Base-by-base conservation (phyloP, 2,888 invertebrate species). In the Flexamia atlantica region DNA sequence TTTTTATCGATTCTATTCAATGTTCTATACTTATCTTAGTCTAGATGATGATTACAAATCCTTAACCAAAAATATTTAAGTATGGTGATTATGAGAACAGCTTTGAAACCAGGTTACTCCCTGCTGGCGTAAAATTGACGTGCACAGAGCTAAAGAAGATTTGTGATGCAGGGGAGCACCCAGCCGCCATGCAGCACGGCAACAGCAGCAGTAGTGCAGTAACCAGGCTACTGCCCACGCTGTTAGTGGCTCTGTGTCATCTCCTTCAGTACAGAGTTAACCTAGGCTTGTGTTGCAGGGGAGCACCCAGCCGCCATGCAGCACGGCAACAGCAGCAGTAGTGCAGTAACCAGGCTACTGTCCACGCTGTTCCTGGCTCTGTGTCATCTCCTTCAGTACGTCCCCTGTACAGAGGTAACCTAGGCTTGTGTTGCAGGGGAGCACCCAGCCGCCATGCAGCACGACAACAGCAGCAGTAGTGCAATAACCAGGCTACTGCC, bases 381-480 rank as follows among this genome's bases (percentile, higher is more conserved):
- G 7, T 17, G 7, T 14, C 17, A 17, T 12, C 12, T 46, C 12
- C 46, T 46, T 3, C 46, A 46, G 46, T 40, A 40, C 40, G 5
- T 40, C 40, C 40, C 40, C 40, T 40, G 40, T 40, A 12, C 5
- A 9, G 40, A 3, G 7, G 17, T 46, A 14, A 46, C 17, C 17
- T 12, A 46, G 17, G 14, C 7, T 46, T 46, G 17, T 46, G 46
- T 25, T 72, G 20, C 50, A 82, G 72, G 82, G 30, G 74, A 82
- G 32, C 72, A 82, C 17, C 91, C 95, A 94, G 90, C 93, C 30
- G 94, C 94, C 80, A 94, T 94, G 92, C 94, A 94, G 90, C 93
- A 94, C 89, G 94, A 94, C 2, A 46, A 46, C 90, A 86, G 90
- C 85, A 90, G 90, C 17, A 46, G 46, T 46, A 46, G 46, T 76